These are phyloP conservation scores for Ataeniobius toweri DNA, from an alignment of 2,797 vertebrate species.

Conservation along the genomic window DNA sequence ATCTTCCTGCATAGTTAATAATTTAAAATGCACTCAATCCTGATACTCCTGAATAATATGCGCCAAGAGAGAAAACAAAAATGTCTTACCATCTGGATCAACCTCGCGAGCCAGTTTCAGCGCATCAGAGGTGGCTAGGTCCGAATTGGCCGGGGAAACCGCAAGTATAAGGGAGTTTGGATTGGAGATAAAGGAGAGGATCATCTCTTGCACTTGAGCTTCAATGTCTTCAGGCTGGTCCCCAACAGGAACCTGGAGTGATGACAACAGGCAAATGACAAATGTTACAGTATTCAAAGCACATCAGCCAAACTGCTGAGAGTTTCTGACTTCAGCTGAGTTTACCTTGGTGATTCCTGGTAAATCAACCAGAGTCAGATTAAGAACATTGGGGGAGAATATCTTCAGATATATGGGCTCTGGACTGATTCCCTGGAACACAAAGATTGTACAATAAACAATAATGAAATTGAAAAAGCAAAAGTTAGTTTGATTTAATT, in stretches of 20 bases:
- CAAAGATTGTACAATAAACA: background rate
- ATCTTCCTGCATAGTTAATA: slow-evolving; percentile 27
- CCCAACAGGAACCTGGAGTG: slow-evolving; percentile 87
- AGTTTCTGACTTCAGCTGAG: slow-evolving; percentile 3
- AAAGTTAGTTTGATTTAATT: background rate
- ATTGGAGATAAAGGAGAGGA: slow-evolving; percentile 88
- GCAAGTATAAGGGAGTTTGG: slow-evolving; percentile 89
- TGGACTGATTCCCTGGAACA: slow-evolving; percentile 79
- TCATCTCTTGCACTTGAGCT: slow-evolving; percentile 89
- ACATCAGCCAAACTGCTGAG: slow-evolving; percentile 16
- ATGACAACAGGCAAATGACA: slow-evolving; percentile 16
- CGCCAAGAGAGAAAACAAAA: slow-evolving; percentile 40
- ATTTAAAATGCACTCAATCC: slow-evolving; percentile 33
- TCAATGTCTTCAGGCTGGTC: slow-evolving; percentile 92
- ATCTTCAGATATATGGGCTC: slow-evolving; percentile 87
- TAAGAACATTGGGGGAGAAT: slow-evolving; percentile 84
- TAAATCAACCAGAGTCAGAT: slow-evolving; percentile 86
- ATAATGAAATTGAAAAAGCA: slow-evolving; percentile 19
- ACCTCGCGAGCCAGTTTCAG: slow-evolving; percentile 91
- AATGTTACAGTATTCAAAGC: slow-evolving; percentile 16
- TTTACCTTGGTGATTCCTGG: slow-evolving; percentile 87
- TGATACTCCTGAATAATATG: slow-evolving; percentile 30
- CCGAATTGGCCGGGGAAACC: slow-evolving; percentile 90
- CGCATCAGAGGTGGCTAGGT: slow-evolving; percentile 89
- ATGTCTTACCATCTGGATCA: slow-evolving; percentile 86